Evolutionary conservation across 2,113 vertebrate genomes (phyloP).

Genomic region (Morone saxatilis): DNA sequence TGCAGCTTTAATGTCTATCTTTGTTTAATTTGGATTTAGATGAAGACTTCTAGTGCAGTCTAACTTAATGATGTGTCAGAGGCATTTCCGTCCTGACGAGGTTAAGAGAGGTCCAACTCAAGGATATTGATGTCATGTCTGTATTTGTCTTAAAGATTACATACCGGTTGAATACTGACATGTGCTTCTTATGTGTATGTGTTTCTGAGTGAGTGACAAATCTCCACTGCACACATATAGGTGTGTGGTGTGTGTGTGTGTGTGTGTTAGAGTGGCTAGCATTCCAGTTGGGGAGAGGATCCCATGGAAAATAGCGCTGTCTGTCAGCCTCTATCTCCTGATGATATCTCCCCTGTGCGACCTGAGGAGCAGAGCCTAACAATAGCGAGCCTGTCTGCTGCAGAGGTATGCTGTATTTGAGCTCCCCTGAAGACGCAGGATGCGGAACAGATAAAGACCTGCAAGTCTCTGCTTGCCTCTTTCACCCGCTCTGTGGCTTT

Average conservation of each 20-base stretch:
- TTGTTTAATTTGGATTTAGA: background rate
- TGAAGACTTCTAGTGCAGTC: background rate
- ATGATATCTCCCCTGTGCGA: conserved; percentile 67
- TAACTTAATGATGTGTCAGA: background rate
- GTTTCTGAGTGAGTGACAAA: background rate
- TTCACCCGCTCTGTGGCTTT: conserved; percentile 36
- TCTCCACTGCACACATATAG: background rate
- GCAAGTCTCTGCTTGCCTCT: conserved; percentile 76
- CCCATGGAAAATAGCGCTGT: conserved; percentile 53
- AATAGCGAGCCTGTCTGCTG: conserved; percentile 77
- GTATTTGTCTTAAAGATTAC: background rate
- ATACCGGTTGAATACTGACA: background rate
- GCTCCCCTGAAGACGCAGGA: conserved; percentile 47
- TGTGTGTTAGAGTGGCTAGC: conserved; percentile 5
- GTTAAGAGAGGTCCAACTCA: background rate
- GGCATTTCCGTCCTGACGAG: background rate
- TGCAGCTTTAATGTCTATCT: background rate
- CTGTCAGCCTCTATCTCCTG: conserved; percentile 59
- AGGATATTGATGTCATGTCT: background rate
- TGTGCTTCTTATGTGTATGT: background rate
- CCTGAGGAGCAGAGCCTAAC: conserved; percentile 70
- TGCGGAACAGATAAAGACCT: conserved; percentile 72
- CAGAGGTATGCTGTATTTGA: conserved; percentile 66
- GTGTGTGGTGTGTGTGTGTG: background rate
- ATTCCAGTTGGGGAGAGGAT: conserved; percentile 67